A percentile compares a stretch with the other conserved stretches of the same genome.
phyloP scores from a whole-genome alignment of 2,113 vertebrate species.

The Vidua chalybeata region DNA sequence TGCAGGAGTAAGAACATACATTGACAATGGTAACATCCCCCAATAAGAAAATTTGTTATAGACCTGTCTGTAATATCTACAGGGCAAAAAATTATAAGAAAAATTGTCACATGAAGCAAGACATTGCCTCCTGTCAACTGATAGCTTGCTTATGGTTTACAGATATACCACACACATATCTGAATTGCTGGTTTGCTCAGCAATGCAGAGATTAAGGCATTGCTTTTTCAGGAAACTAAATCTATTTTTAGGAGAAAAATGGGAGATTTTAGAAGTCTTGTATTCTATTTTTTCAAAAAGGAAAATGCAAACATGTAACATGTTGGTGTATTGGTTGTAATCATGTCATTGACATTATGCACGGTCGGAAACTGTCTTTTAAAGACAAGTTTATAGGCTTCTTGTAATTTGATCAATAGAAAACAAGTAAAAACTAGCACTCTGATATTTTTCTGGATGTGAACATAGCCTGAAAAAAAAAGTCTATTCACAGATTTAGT shows the following conservation, averaged over 20 bases:
- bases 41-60: not conserved
- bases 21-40: not conserved
- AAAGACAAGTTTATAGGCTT: not conserved
- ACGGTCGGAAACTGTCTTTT: not conserved
- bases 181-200: not conserved
- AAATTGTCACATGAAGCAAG: not conserved
- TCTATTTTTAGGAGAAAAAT: not conserved
- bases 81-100: not conserved
- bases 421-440: not conserved
- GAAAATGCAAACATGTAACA: not conserved
- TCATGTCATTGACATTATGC: not conserved
- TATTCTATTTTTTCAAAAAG: not conserved
- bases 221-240: not conserved
- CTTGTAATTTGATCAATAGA: not conserved
- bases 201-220: not conserved
- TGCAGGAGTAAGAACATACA: not conserved
- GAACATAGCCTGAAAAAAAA: not conserved
- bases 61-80: not conserved
- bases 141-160: not conserved
- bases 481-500: not conserved
- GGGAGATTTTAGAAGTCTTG: not conserved
- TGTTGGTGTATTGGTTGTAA: not conserved
- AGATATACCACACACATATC: not conserved
- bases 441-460: not conserved
- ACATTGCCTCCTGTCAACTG: not conserved